Base-by-base conservation (phyloP, 2,888 invertebrate genomes). In the Erpobdella octoculata region DNA sequence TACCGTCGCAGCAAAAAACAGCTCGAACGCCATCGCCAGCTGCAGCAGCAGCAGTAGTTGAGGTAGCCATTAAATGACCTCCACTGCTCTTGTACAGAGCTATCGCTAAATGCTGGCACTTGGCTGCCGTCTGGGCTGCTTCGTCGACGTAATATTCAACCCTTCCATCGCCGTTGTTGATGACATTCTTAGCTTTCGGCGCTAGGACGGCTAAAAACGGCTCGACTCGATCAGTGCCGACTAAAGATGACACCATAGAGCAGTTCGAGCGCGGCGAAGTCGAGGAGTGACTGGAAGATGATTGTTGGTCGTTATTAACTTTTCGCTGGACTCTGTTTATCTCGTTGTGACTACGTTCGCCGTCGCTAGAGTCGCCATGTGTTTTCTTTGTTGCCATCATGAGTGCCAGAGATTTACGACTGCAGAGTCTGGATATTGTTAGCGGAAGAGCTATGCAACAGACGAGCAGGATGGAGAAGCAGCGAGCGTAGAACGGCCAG, bases 401-500 rank as follows among this genome's bases (percentile, higher is more conserved):
- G 5, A 53, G 53, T 21, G 28, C 53, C 53, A 53, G 53, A 4
- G 53, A 53, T 28, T 53, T 53, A 8, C 53, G 53, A 53, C 53
- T 53, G 18, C 53, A 53, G 53, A 53, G 53, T 15, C 18, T 53
- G 18, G 53, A 53, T 8, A 53, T 53, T 5, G 28, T 28, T 21
- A 53, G 53, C 53, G 53, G 53, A 6, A 53, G 15, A 53, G 53
- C 53, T 9, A 53, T 28, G 53, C 53, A 53, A 12, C 53, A 53
- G 53, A 53, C 18, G 53, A 53, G 53, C 21, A 53, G 53, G 1
- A 53, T 53, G 53, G 53, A 53, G 53, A 53, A 6, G 53, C 53
- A 53, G 53, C 53, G 53, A n/a, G 53, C 53, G 8, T 53, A 53
- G 53, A 25, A 53, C 21, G 53, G 53, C 53, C 53, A 53, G 53